phyloP scores from a whole-genome alignment of 2,797 vertebrate species.

The Smutsia gigantea region DNA sequence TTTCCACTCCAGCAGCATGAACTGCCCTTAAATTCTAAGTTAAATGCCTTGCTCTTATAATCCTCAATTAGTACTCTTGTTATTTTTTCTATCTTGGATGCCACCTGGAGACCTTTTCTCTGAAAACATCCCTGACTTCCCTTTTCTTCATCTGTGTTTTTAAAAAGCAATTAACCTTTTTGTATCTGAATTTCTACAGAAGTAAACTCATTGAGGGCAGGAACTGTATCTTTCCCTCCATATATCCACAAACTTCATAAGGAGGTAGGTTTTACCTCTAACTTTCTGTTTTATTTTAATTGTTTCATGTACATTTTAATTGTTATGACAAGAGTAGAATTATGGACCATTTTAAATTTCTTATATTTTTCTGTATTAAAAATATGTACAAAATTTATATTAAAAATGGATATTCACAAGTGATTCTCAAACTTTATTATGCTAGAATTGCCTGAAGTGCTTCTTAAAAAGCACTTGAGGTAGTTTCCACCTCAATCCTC shows the following conservation, averaged over 20 bases:
- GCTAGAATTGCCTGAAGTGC: neutral
- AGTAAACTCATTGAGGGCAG: neutral
- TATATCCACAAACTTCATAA: neutral
- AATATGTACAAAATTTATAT: neutral
- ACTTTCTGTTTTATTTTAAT: neutral
- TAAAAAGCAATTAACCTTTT: neutral
- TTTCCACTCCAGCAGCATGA: neutral
- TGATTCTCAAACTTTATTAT: neutral
- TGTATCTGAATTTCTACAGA: neutral
- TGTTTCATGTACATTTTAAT: neutral
- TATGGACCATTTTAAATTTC: neutral
- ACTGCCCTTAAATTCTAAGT: neutral
- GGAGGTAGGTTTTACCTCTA: neutral
- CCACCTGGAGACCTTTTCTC: neutral
- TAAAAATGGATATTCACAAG: constrained; percentile 17
- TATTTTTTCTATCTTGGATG: neutral
- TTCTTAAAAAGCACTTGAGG: neutral
- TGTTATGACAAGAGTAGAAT: neutral
- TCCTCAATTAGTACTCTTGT: neutral
- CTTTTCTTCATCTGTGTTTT: neutral
- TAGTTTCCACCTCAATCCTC: neutral
- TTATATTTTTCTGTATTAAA: constrained; percentile 27
- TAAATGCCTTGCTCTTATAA: neutral
- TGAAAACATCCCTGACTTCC: neutral
- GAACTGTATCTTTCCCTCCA: neutral